phyloP scores from a whole-genome alignment of 2,797 vertebrate species.

The Sebastes steindachneri region DNA sequence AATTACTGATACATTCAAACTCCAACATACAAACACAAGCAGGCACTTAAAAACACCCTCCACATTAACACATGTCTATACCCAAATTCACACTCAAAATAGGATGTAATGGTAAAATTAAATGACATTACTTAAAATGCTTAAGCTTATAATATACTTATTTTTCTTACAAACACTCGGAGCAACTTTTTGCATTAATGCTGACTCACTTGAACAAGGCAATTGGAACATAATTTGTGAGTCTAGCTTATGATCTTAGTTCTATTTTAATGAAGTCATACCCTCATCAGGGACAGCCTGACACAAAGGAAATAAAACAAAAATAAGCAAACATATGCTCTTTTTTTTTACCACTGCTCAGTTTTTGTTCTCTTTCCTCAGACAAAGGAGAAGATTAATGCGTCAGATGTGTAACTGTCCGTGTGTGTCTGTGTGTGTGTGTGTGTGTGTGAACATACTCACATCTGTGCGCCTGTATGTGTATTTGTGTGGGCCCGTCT shows the following conservation, averaged over 20 bases:
- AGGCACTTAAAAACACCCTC: not conserved
- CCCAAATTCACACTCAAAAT: not conserved
- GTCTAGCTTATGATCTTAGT: conserved; percentile 53
- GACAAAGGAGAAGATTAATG: conserved; percentile 26
- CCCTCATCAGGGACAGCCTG: conserved; percentile 46
- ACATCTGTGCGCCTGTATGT: not conserved
- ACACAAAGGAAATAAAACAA: conserved; percentile 29
- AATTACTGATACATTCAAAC: not conserved
- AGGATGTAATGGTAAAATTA: not conserved
- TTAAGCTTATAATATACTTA: no score
- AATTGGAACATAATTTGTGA: conserved; percentile 58
- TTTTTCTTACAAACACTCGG: not conserved
- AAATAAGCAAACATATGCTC: conserved; percentile 35
- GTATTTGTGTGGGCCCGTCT: not conserved
- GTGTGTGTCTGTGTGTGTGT: not conserved
- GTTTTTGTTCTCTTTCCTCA: not conserved
- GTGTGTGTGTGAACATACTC: not conserved
- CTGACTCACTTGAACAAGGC: conserved; percentile 37
- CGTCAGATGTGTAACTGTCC: not conserved
- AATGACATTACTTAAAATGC: not conserved
- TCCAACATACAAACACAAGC: not conserved
- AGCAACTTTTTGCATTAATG: conserved; percentile 34
- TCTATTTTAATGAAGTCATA: conserved; percentile 70
- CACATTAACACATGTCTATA: not conserved
- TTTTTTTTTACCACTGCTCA: not conserved